Evolutionary conservation across 2,797 vertebrate species (phyloP), one percentile per base, ranked within the genome.

Genomic region (Echiichthys vipera): DNA sequence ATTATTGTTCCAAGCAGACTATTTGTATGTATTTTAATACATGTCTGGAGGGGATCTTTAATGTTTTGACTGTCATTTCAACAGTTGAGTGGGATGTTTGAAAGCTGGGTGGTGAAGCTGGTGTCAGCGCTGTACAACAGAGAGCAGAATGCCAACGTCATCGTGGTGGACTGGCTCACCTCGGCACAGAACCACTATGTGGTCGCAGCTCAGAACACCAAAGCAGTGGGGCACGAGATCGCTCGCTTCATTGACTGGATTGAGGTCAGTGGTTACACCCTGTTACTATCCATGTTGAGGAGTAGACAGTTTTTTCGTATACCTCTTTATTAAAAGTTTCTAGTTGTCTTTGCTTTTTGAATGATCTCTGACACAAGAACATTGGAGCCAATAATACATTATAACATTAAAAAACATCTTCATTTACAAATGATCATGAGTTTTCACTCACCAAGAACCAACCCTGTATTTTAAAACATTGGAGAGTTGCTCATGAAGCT

Each of bases 91-190:
- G 95, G 95, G 1, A 81, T 96, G 92, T 95, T 92, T 66, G 94
- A 95, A 71, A 93, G 94, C 89, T 96, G 95, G 95, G 88, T 96
- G 77, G 71, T 84, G 2, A 94, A 93, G 80, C 74, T 96, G 83
- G 95, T 95, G n/a, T 83, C 87, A 0, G 95, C 95, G 0, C 91
- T 96, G 65, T 94, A 93, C 0, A 77, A 91, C 25, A 75, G 93
- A 36, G 94, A 95, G 73, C 89, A 78, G 29, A 77, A 70, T 1
- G 93, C 95, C 25, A 96, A 96, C 12, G 94, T 96, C 36, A 89
- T 96, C 0, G 94, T 96, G 39, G 95, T 96, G 74, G 94, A 95
- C 81, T 96, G 95, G 95, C 93, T 95, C 49, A 72, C 32, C 75
- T 88, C 55, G 0, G 95, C 95, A 4, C 95, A 96, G 86, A 93